Evolutionary conservation across 1,140 invertebrate genomes (phyloP).

Genomic region (Octopus bimaculoides): DNA sequence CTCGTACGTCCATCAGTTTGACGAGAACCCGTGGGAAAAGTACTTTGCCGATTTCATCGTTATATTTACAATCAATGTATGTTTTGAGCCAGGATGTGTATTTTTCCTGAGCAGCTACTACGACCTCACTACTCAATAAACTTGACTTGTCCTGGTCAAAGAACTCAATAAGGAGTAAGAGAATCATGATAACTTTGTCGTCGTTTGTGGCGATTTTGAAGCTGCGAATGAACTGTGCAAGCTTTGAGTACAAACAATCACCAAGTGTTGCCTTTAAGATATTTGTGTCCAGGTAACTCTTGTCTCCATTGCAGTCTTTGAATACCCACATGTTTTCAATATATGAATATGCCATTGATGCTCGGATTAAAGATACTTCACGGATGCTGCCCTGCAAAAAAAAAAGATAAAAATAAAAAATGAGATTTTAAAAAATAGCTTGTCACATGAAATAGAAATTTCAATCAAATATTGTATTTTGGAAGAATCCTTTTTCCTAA

Average conservation of each 20-base stretch:
- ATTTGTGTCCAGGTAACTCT: conserved; percentile 70
- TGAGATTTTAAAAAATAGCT: not conserved
- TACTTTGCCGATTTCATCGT: conserved; percentile 70
- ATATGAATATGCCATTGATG: conserved; percentile 83
- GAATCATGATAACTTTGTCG: conserved; percentile 85
- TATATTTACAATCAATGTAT: conserved; percentile 80
- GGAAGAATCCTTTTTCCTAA: too few species aligned
- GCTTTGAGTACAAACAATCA: conserved; percentile 39
- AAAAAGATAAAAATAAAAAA: conserved; percentile 25
- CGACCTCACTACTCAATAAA: conserved; percentile 78
- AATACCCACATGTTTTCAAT: conserved; percentile 72
- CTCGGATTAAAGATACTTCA: conserved; percentile 88
- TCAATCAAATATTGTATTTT: too few species aligned
- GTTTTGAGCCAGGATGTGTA: conserved; percentile 84
- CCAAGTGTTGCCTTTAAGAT: conserved; percentile 68
- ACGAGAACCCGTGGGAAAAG: conserved; percentile 83
- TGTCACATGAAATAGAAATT: too few species aligned
- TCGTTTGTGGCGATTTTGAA: conserved; percentile 59
- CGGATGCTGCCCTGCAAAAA: conserved; percentile 70
- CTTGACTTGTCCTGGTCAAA: conserved; percentile 80
- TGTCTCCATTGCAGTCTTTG: conserved; percentile 45
- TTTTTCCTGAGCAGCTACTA: conserved; percentile 85
- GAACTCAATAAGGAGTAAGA: conserved; percentile 84
- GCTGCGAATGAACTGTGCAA: conserved; percentile 42
- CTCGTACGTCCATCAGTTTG: conserved; percentile 73